Evolutionary conservation across 1,140 invertebrate species (phyloP), one percentile per base, ranked within the genome.

Genomic region (Monochamus saltuarius): DNA sequence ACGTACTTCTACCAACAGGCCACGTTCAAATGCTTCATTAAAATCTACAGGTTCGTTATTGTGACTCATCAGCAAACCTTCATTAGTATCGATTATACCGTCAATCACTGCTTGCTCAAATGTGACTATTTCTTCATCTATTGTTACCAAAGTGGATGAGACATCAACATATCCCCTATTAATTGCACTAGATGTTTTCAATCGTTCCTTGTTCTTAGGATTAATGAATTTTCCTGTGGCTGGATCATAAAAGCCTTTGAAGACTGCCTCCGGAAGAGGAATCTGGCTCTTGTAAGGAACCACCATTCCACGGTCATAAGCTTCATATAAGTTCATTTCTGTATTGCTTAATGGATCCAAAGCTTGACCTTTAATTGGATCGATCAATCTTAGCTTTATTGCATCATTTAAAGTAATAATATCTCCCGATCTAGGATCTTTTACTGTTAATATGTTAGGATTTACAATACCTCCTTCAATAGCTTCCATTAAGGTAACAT

Each of bases 261-360:
- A 90, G 7, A 95, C 85, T 1, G 91, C 91, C 76, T 95, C 91
- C 1, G 90, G 88, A 11, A 96, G 79, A 38, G 90, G 91, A 64
- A 92, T 86, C 74, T 89, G 90, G 29, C 86, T 84, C 76, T 92
- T 91, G 37, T 89, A 87, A 4, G 89, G 88, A 7, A 94, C 80
- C 56, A 94, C 83, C n/a, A 94, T 73, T 37, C 92, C 91, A 53
- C 87, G 81, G 65, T 92, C 87, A 4, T 91, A 81, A 8, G 92
- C 92, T 70, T 93, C 90, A 13, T 83, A 85, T 11, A 95, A 78
- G 39, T 89, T 88, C 39, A 92, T 80, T 74, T 89, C 85, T 46
- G 82, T 83, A 36, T 88, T 89, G 19, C 85, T 87, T 9, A 84
- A 77, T 0, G 90, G 88, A 80, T 94, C 91, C 42, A 86, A 83